phyloP scores from a whole-genome alignment of 2,113 vertebrate genomes.

The Cephalopholis sonnerati region DNA sequence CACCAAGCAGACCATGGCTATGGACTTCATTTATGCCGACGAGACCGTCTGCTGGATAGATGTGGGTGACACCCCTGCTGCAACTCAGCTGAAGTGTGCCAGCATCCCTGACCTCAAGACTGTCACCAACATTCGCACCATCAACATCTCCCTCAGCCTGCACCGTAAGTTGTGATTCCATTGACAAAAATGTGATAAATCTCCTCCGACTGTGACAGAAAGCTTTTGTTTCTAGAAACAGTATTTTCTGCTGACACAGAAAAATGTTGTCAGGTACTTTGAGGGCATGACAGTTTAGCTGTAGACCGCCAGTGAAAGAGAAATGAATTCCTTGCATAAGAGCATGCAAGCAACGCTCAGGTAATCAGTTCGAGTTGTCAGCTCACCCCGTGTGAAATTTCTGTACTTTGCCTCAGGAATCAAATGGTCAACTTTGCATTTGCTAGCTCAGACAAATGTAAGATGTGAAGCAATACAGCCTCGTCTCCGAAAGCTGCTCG shows the following conservation, averaged over 20 bases:
- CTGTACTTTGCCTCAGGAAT: constrained; percentile 23
- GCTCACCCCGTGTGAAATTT: constrained; percentile 18
- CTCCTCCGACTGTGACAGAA: neutral
- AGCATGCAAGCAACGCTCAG: neutral
- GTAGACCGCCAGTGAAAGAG: neutral
- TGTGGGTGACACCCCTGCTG: constrained; percentile 90
- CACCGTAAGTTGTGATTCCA: constrained; percentile 90
- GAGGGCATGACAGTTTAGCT: neutral
- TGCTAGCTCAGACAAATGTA: constrained; percentile 45
- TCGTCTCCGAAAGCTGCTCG: constrained; percentile 31
- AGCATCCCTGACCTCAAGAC: constrained; percentile 93
- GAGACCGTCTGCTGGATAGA: constrained; percentile 97
- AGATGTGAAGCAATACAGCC: constrained; percentile 29
- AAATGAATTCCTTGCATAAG: constrained; percentile 4
- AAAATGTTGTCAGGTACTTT: neutral
- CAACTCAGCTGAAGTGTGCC: constrained; percentile 94
- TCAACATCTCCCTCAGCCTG: constrained; percentile 96
- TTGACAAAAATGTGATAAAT: neutral
- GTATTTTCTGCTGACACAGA: constrained; percentile 1
- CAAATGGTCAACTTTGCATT: constrained; percentile 39
- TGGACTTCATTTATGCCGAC: constrained; percentile 95
- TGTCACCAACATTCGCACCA: constrained; percentile 89
- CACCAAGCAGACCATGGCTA: constrained; percentile 95
- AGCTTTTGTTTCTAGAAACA: neutral
- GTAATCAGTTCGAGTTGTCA: constrained; percentile 30